Evolutionary conservation across 2,113 vertebrate genomes (phyloP).

Genomic region (Romanogobio albipinnatus): DNA sequence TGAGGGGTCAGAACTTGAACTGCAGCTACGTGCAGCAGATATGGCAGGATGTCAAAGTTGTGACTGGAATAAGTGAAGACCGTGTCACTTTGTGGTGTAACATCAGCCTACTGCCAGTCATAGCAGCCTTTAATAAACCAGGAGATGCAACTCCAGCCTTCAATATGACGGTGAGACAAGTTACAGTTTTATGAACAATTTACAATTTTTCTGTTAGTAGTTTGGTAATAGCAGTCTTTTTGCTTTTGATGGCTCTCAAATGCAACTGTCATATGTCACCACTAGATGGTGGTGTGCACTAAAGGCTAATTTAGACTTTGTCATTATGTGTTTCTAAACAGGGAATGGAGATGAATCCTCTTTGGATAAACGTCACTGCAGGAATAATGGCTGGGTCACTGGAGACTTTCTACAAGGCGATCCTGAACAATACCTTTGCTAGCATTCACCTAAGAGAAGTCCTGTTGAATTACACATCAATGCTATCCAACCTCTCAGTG

Average conservation of each 20-base stretch:
- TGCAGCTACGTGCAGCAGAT: conserved; percentile 61
- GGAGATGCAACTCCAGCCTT: background rate
- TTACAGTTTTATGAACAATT: background rate
- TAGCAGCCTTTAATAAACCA: conserved; percentile 43
- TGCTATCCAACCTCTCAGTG: conserved; percentile 49
- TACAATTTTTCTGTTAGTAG: background rate
- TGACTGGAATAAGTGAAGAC: conserved; percentile 54
- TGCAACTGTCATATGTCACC: conserved; percentile 46
- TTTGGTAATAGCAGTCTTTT: background rate
- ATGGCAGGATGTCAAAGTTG: conserved; percentile 65
- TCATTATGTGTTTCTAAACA: conserved; percentile 48
- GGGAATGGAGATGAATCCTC: conserved; percentile 54
- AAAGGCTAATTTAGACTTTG: background rate
- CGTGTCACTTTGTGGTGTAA: conserved; percentile 68
- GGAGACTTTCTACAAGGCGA: conserved; percentile 62
- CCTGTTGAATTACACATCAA: conserved; percentile 47
- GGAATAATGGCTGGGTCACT: conserved; percentile 63
- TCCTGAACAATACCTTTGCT: conserved; percentile 50
- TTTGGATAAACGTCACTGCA: conserved; percentile 57
- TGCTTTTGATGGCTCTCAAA: background rate
- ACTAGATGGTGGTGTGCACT: conserved; percentile 71
- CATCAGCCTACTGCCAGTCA: conserved; percentile 62
- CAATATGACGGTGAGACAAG: conserved; percentile 67
- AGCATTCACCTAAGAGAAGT: conserved; percentile 54
- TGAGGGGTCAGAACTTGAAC: conserved; percentile 52